A percentile compares a stretch with the other conserved stretches of the same genome.
phyloP scores from a whole-genome alignment of 2,797 vertebrate genomes.

The Xerus rutilus region DNA sequence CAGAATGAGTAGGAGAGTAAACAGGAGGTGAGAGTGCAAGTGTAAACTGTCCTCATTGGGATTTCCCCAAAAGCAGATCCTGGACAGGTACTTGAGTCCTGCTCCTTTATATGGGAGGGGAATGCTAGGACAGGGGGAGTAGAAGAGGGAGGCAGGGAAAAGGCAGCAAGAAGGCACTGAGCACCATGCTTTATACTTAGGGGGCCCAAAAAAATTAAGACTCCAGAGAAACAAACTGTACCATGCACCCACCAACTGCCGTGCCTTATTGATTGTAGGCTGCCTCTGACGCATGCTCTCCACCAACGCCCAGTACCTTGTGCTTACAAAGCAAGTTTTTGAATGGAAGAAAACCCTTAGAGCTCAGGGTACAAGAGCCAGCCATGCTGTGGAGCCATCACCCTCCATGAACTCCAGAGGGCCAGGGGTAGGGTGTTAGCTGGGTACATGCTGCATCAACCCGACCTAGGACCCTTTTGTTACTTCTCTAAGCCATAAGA shows the following conservation, averaged over 20 bases:
- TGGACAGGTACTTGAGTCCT: neutral
- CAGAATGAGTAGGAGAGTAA: neutral
- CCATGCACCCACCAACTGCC: neutral
- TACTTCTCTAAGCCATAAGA: neutral
- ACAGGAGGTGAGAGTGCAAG: neutral
- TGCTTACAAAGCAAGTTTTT: neutral
- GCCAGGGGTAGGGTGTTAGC: no score
- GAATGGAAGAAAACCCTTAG: neutral
- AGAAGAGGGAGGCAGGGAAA: neutral
- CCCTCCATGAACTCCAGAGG: neutral
- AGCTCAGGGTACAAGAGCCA: neutral
- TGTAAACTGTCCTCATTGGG: neutral
- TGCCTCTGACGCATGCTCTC: neutral
- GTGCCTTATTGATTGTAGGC: neutral
- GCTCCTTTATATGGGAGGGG: neutral
- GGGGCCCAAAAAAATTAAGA: no score
- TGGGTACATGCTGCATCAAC: neutral
- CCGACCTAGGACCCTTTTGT: neutral
- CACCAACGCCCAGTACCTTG: rapidly evolving
- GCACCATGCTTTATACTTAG: neutral
- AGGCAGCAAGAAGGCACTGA: neutral
- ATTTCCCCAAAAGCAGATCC: neutral
- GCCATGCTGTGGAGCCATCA: neutral
- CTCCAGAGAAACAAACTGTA: neutral
- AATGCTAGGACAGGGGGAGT: neutral